Evolutionary conservation across 2,113 vertebrate species (phyloP).

Genomic region (Pampusana beccarii): DNA sequence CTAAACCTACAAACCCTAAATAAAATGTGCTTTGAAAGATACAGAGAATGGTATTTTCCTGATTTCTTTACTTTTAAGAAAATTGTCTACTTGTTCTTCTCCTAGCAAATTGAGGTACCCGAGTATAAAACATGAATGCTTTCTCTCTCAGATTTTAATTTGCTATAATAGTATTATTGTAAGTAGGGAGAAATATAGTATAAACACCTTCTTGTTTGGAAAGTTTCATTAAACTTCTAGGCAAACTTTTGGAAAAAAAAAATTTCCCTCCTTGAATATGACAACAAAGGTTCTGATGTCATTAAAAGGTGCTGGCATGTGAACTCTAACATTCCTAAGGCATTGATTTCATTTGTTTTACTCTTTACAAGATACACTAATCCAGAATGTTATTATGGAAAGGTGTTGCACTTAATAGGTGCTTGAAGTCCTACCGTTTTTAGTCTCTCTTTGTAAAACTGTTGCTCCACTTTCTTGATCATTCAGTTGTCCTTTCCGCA

Average conservation of each 20-base stretch:
- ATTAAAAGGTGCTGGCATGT: neutral
- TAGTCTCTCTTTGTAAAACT: neutral
- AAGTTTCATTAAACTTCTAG: neutral
- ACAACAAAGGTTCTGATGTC: neutral
- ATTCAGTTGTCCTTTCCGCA: neutral
- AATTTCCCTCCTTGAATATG: neutral
- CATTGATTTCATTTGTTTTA: neutral
- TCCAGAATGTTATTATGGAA: neutral
- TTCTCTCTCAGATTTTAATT: neutral
- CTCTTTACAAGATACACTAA: neutral
- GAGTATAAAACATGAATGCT: rapidly evolving
- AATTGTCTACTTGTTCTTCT: neutral
- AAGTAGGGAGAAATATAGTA: neutral
- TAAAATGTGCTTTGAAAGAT: neutral
- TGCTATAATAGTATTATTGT: neutral
- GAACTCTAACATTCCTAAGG: neutral
- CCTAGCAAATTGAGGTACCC: neutral
- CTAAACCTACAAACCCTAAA: neutral
- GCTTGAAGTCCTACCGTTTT: neutral
- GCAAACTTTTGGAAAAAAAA: neutral
- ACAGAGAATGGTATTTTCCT: neutral
- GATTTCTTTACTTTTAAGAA: neutral
- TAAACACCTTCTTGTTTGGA: neutral
- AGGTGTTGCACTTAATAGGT: neutral
- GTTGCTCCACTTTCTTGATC: neutral